Conservation (phyloP, 2,113 vertebrate genomes). For the Scortum barcoo region DNA sequence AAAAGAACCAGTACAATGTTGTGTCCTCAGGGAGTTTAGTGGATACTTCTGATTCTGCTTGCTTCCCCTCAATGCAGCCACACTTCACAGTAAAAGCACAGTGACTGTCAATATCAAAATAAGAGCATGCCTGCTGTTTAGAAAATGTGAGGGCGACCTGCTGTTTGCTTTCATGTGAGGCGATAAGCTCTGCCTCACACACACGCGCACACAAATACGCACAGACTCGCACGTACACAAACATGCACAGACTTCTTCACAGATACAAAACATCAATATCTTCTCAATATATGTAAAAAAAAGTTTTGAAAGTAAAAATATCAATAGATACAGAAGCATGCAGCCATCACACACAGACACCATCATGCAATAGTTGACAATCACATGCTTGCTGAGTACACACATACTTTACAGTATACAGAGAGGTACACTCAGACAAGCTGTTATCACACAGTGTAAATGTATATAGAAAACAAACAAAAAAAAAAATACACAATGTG, state of each 20-base stretch:
- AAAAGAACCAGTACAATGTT: slow-evolving; percentile 25
- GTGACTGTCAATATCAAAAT: slow-evolving; percentile 39
- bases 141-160: slow-evolving; percentile 31
- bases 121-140: slow-evolving; percentile 33
- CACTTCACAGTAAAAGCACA: slow-evolving; percentile 27
- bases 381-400: background rate
- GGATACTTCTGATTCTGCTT: slow-evolving; percentile 40
- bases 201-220: background rate
- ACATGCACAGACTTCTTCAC: background rate
- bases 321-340: background rate
- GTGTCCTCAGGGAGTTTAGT: slow-evolving; percentile 25
- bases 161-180: slow-evolving; percentile 35
- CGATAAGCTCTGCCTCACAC: background rate
- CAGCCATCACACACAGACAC: background rate
- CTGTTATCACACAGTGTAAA: background rate
- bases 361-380: slow-evolving; percentile 18
- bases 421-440: background rate
- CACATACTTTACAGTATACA: background rate
- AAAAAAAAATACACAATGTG: background rate
- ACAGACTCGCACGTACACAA: background rate
- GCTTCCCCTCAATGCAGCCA: slow-evolving; percentile 3
- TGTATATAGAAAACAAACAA: slow-evolving; percentile 3
- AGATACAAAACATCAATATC: slow-evolving; percentile 27
- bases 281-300: slow-evolving; percentile 8
- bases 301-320: background rate